Base-by-base conservation (phyloP, 1,140 invertebrate genomes). In the Berghia stephanieae region DNA sequence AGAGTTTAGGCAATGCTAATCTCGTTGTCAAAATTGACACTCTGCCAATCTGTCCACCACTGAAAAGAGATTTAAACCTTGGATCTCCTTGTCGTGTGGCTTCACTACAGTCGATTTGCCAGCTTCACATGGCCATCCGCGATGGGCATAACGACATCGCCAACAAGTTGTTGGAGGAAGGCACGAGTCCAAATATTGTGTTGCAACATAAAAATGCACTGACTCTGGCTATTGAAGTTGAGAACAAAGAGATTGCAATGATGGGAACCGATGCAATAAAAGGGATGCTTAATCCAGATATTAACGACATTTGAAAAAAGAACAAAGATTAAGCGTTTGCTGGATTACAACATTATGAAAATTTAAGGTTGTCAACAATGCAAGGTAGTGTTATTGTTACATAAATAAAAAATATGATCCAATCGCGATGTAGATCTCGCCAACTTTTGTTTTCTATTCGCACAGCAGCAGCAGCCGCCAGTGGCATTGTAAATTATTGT, bases 51-150 rank as follows among this genome's bases (percentile, higher is more conserved):
- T 42, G 13, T 5, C 38, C 13, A 1, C 24, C 31, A 1, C 60
- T 76, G 8, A 76, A 76, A 40, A 21, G 63, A 18, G 31, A 21
- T 36, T 38, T 76, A n/a, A 67, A 38, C 21, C 63, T 76, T 24
- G 74, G 43, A 5, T 24, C 46, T 16, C 24, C 18, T 68, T 36
- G 31, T 18, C 21, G 68, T 13, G 6, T 43, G 18, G 4, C 18
- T 8, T n/a, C 38, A 10, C 74, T 67, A 1, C 68, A 36, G 6
- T 21, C 34, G 16, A 38, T 10, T 2, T 42, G 38, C 24, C 38
- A 24, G 8, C 42, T 76, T 3, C 74, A 76, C 18, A 57, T 60
- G 16, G 10, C 18, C 49, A 60, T 75, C 1, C 60, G 16, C 8
- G 57, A 60, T 27, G n/a, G n/a, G 6, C 3, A 63, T 2, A 75